A percentile compares a stretch with the other conserved stretches of the same genome.
These are phyloP conservation scores for Diprion similis DNA, from an alignment of 1,140 invertebrate genomes.

Conservation along the genomic window DNA sequence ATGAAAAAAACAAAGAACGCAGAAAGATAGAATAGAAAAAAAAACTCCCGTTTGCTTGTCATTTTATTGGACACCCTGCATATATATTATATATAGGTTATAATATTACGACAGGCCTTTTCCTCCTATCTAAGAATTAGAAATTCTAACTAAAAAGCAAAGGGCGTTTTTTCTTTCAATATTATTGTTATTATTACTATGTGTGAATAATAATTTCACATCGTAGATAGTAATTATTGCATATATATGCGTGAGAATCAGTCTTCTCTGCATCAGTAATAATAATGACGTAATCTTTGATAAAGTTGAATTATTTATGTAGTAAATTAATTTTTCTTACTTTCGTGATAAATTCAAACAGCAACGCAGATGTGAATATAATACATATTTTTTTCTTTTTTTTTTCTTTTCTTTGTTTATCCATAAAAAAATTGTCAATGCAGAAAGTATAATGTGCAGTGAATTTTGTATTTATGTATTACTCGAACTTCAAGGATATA, in stretches of 20 bases:
- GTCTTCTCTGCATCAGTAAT: not conserved
- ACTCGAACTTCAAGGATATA: not conserved
- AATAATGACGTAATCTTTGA: not conserved
- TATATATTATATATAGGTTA: constrained; percentile 3
- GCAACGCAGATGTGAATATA: too few species aligned
- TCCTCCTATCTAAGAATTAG: constrained; percentile 50
- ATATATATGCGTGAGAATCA: not conserved
- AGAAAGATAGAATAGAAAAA: too few species aligned
- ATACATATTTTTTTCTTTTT: not conserved
- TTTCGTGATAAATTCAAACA: not conserved
- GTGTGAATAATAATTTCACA: not conserved
- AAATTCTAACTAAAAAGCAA: constrained; percentile 51
- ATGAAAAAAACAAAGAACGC: too few species aligned
- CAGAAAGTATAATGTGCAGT: too few species aligned
- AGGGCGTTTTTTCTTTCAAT: constrained; percentile 1
- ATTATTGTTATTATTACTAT: too few species aligned
- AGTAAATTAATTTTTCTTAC: not conserved
- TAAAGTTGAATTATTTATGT: not conserved
- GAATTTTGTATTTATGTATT: too few species aligned
- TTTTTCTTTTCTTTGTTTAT: not conserved
- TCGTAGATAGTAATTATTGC: not conserved
- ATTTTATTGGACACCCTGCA: not conserved
- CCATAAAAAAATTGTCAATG: not conserved
- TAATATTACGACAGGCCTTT: constrained; percentile 43
- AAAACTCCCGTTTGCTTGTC: too few species aligned